These are phyloP conservation scores for Lutjanus erythropterus DNA, from an alignment of 2,113 vertebrate genomes.

Conservation along the genomic window DNA sequence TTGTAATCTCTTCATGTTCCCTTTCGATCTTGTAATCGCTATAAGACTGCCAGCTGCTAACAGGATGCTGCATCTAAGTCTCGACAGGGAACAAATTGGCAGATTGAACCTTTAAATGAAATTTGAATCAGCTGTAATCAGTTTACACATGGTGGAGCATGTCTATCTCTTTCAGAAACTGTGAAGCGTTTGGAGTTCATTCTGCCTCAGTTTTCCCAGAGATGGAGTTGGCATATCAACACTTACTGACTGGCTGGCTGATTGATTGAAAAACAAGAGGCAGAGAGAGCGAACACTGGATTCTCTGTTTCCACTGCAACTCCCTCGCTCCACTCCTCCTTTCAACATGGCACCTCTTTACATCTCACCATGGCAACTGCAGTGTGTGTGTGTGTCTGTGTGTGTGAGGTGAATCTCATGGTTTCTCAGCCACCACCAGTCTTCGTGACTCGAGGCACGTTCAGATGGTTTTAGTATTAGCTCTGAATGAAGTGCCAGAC, in stretches of 20 bases:
- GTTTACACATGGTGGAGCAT: slow-evolving; percentile 24
- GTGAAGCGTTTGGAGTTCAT: slow-evolving; percentile 18
- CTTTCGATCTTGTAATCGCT: slow-evolving; percentile 48
- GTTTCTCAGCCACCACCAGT: slow-evolving; percentile 64
- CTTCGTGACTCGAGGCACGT: slow-evolving; percentile 78
- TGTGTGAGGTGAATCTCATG: slow-evolving; percentile 70
- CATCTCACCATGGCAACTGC: slow-evolving; percentile 84
- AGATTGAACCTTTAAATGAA: slow-evolving; percentile 55
- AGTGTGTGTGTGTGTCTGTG: slow-evolving; percentile 30
- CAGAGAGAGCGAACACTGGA: slow-evolving; percentile 74
- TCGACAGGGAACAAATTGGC: slow-evolving; percentile 48
- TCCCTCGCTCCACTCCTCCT: slow-evolving; percentile 73
- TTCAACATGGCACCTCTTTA: slow-evolving; percentile 83
- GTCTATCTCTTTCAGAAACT: slow-evolving; percentile 41
- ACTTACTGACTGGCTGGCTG: slow-evolving; percentile 50
- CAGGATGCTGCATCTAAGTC: slow-evolving; percentile 39
- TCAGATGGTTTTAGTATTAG: slow-evolving; percentile 76
- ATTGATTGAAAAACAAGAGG: slow-evolving; percentile 77
- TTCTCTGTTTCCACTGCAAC: slow-evolving; percentile 81
- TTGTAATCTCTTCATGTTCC: slow-evolving; percentile 63
- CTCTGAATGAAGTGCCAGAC: slow-evolving; percentile 72
- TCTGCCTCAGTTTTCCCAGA: slow-evolving; percentile 61
- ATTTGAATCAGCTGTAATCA: slow-evolving; percentile 46
- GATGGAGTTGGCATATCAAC: slow-evolving; percentile 61
- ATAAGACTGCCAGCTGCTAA: slow-evolving; percentile 38